Evolutionary conservation across 1,140 invertebrate species (phyloP).

Genomic region (Atta cephalotes): DNA sequence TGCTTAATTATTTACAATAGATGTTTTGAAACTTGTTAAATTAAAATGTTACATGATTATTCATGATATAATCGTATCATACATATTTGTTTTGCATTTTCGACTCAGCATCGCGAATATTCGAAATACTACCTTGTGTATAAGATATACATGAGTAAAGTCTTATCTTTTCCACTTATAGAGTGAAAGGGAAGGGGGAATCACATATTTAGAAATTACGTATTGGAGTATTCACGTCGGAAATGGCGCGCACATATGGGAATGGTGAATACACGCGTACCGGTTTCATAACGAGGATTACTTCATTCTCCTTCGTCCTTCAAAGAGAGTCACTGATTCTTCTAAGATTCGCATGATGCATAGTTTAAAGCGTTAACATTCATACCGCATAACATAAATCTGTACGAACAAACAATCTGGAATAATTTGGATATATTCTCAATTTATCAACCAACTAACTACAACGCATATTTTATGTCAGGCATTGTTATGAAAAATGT

Average conservation of each 20-base stretch:
- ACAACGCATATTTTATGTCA: slow-evolving; percentile 73
- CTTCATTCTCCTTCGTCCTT: slow-evolving; percentile 77
- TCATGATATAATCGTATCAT: slow-evolving; percentile 2
- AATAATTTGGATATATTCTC: slow-evolving; percentile 77
- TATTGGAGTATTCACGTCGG: slow-evolving; percentile 63
- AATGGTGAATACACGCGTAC: slow-evolving; percentile 68
- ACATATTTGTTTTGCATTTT: slow-evolving; percentile 1
- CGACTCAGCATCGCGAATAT: background rate
- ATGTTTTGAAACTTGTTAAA: slow-evolving; percentile 6
- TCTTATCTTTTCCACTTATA: slow-evolving; percentile 51
- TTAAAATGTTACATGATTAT: background rate
- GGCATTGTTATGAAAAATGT: slow-evolving; percentile 84
- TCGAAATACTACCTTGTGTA: background rate
- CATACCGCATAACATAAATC: background rate
- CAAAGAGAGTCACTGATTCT: slow-evolving; percentile 65
- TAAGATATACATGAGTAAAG: background rate
- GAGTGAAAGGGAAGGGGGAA: slow-evolving; percentile 25
- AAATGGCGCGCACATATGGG: slow-evolving; percentile 62
- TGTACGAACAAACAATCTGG: background rate
- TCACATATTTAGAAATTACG: slow-evolving; percentile 75
- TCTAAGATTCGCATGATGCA: slow-evolving; percentile 18
- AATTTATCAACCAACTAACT: slow-evolving; percentile 82
- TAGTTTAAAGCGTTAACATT: slow-evolving; percentile 21
- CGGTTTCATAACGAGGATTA: slow-evolving; percentile 77
- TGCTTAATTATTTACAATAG: slow-evolving; percentile 2